Base-by-base conservation (phyloP, 2,797 vertebrate genomes). In the Hylomyscus alleni region DNA sequence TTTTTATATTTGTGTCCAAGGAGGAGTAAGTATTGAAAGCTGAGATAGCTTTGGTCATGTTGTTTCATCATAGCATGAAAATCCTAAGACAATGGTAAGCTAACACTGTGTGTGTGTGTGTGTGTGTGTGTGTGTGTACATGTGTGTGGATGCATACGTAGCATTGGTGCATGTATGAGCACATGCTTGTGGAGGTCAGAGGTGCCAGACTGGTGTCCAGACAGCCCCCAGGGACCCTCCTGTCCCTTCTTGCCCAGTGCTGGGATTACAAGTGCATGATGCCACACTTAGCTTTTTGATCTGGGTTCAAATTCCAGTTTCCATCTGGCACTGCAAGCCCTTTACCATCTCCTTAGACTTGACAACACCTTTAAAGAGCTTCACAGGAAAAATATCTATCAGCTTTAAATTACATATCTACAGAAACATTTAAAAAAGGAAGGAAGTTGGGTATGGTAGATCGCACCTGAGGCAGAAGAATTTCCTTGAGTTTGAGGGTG, bases 361-460 rank as follows among this genome's bases (percentile, higher is more conserved):
- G 56, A n/a, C 54, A 40, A 40, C 10, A 26, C 84, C 31, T 94
- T 90, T 89, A 89, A 94, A 93, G 54, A 91, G 20, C 1, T 20
- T 40, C 13, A 67, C 19, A 47, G 29, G 37, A 60, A 83, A 62
- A 83, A 29, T 24, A 29, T 20, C 3, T 29, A 24, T 29, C 37
- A 60, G 81, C 22, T 2, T 31, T n/a, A 73, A 88, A 78, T n/a
- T 89, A 44, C 44, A 8, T 78, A 67, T 78, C 24, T 34, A 78
- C 34, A 86, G 91, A 86, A 75, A 78, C 58, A 60, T 85, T 73
- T 26, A 2, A 50, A 44, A 84, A 47, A 15, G 17, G 20, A 34
- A 19, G n/a, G 40, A 26, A n/a, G 60, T 34, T 6, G 0, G 26
- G 40, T 34, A 5, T 50, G 83, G 44, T 67, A 20, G 83, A 24